Evolutionary conservation across 2,888 invertebrate species (phyloP).

Genomic region (Hoplodrina ambigua): DNA sequence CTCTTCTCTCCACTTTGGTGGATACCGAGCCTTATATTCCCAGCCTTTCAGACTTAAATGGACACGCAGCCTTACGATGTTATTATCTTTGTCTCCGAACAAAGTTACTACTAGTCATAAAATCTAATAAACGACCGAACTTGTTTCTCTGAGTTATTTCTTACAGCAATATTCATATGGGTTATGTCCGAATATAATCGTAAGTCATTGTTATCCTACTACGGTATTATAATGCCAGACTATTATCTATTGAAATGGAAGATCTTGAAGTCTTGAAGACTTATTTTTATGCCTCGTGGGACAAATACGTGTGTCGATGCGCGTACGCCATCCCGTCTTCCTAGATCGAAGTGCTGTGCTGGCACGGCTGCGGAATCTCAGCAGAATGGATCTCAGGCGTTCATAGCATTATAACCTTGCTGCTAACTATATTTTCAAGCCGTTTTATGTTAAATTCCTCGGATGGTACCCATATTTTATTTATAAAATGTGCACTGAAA

Average conservation of each 20-base stretch:
- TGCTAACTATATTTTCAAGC: too few species aligned
- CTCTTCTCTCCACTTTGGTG: too few species aligned
- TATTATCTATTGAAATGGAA: constrained; percentile 16
- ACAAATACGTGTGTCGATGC: too few species aligned
- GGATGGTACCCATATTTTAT: too few species aligned
- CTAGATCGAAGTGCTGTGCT: too few species aligned
- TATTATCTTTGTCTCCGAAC: constrained; percentile 25
- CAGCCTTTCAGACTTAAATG: not conserved
- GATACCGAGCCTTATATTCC: too few species aligned
- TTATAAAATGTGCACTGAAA: too few species aligned
- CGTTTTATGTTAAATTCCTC: too few species aligned
- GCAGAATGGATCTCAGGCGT: too few species aligned
- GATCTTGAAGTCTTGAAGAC: not conserved
- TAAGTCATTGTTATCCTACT: constrained; percentile 20
- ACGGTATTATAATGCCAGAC: not conserved
- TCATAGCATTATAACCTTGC: too few species aligned
- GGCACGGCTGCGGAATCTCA: too few species aligned
- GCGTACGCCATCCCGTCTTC: too few species aligned
- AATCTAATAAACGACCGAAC: constrained; percentile 34
- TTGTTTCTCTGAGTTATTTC: constrained; percentile 4
- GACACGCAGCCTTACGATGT: not conserved
- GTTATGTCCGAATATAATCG: constrained; percentile 31
- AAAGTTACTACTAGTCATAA: constrained; percentile 25
- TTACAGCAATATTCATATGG: constrained; percentile 3
- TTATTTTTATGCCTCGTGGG: not conserved